Conservation (phyloP, 2,113 vertebrate species). For the Calypte anna region DNA sequence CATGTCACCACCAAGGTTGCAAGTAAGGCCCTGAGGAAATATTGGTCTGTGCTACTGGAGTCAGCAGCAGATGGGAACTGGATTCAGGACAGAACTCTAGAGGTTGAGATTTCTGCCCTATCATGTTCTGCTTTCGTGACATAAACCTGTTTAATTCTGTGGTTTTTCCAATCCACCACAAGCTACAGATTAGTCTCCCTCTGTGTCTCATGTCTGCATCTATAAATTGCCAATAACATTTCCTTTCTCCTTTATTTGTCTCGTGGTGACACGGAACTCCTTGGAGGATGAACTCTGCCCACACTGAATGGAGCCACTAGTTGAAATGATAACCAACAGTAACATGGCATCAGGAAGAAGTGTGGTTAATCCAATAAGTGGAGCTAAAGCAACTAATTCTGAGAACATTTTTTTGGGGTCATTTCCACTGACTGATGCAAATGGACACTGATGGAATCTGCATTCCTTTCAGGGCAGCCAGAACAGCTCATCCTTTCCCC, state of each 20-base stretch:
- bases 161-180: not conserved
- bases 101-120: not conserved
- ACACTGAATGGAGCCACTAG: not conserved
- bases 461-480: constrained; percentile 50
- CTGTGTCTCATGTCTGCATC: not conserved
- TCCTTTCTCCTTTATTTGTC: not conserved
- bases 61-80: no score
- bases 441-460: constrained; percentile 41
- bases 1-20: no score
- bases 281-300: not conserved
- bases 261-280: not conserved
- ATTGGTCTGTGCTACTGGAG: no score
- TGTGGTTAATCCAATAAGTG: constrained; percentile 17
- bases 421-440: constrained; percentile 55
- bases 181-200: not conserved
- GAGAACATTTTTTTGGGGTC: constrained; percentile 36
- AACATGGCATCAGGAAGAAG: not conserved
- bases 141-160: not conserved
- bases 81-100: not conserved
- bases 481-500: constrained; percentile 27
- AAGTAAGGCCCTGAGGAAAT: no score
- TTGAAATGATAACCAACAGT: not conserved
- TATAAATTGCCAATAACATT: not conserved
- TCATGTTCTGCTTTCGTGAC: not conserved
- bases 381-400: not conserved